phyloP scores from a whole-genome alignment of 2,888 invertebrate species.

The Elysia crispata region DNA sequence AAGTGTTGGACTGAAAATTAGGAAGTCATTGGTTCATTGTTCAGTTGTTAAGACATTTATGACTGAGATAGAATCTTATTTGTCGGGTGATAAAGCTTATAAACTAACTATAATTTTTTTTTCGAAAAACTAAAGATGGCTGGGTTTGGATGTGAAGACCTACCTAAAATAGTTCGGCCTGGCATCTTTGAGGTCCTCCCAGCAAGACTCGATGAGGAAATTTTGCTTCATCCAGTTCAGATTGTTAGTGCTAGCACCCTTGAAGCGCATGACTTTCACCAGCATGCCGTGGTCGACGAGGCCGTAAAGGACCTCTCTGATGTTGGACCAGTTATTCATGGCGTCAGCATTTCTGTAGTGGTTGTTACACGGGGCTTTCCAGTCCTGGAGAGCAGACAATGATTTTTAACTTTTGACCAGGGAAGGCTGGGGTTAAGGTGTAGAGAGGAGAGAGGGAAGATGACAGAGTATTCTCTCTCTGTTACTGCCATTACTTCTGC shows the following conservation, averaged over 20 bases:
- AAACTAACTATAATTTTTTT: too few relatives aligned
- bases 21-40: too few relatives aligned
- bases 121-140: too few relatives aligned
- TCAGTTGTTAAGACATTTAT: too few relatives aligned
- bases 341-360: constrained; percentile 10
- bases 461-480: not conserved
- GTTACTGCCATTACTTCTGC: not conserved
- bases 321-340: not conserved
- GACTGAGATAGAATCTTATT: too few relatives aligned
- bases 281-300: not conserved
- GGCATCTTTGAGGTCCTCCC: constrained; percentile 25
- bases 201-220: constrained; percentile 25
- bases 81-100: too few relatives aligned
- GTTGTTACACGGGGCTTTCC: not conserved
- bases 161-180: constrained; percentile 35
- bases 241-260: constrained; percentile 27
- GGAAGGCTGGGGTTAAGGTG: too few relatives aligned
- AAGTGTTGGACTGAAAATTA: too few relatives aligned
- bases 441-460: too few relatives aligned
- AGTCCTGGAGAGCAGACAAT: too few relatives aligned
- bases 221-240: constrained; percentile 38
- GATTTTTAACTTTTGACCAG: too few relatives aligned
- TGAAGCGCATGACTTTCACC: not conserved
- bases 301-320: constrained; percentile 21
- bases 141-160: too few relatives aligned